Evolutionary conservation across 2,888 invertebrate species (phyloP), one percentile per base, ranked within the genome.

Genomic region (Coremacera marginata): DNA sequence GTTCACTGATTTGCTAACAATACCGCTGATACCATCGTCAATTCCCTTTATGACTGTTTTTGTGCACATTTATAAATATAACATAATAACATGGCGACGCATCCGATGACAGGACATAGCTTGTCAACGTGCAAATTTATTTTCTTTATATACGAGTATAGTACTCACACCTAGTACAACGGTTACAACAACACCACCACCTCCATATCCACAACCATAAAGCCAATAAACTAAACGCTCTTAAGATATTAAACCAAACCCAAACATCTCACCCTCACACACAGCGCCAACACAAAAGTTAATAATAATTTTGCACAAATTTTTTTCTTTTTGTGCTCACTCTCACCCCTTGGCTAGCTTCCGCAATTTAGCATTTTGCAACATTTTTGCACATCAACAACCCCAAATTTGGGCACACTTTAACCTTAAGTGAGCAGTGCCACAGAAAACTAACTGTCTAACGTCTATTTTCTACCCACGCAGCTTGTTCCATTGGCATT

Each of bases 151-250:
- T 87, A 87, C 84, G 84, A 84, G 31, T 31, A 31, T 31, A 4
- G 31, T 84, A 85, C 84, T 85, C 85, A 84, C 83, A 84, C 34
- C 27, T 34, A 57, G 25, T 14, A 75, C 44, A 34, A 27, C 31
- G 25, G 25, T n/a, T 7, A 27, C 11, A 63, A 37, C 5, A 27
- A 77, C 80, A 34, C 52, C 80, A 34, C 52, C 75, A 70, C 55
- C 49, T 22, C 67, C 72, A 70, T 75, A 75, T 76, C 74, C 76
- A 76, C 76, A 34, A 73, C 49, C 78, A 73, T 74, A 78, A 81
- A 81, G 85, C 86, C 85, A 85, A 86, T 86, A 86, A 87, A 87
- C 87, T 84, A 84, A 86, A 86, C 84, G 84, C 81, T 81, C 81
- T 79, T 80, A 81, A 83, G 31, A 80, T 82, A 80, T 78, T 77